Conservation (phyloP, 1,140 invertebrate species). For the Grapholita molesta region DNA sequence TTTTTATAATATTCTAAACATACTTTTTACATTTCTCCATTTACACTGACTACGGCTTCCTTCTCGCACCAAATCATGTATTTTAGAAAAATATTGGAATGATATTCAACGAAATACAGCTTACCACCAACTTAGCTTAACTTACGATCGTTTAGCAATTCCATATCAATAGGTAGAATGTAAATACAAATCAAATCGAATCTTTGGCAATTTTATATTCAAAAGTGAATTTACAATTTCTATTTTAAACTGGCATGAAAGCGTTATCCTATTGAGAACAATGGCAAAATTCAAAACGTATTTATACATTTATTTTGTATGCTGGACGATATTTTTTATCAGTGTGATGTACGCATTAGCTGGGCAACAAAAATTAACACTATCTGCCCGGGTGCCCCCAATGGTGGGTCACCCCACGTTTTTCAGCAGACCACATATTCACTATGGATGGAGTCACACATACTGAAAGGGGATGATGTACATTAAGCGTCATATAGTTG, state of each 20-base stretch:
- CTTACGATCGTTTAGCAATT: conserved; percentile 37
- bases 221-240: conserved; percentile 77
- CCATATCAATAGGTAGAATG: conserved; percentile 30
- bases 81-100: conserved; percentile 74
- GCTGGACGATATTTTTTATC: conserved; percentile 24
- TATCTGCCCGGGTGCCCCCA: no score
- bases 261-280: conserved; percentile 66
- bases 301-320: conserved; percentile 43
- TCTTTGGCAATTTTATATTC: conserved; percentile 76
- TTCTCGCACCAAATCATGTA: conserved; percentile 56
- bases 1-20: conserved; percentile 69
- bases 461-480: no score
- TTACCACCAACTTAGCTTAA: conserved; percentile 31
- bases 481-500: no score
- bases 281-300: conserved; percentile 65
- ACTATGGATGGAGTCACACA: no score
- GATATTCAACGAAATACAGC: conserved; percentile 43
- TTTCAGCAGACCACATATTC: no score
- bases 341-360: conserved; percentile 21
- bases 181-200: conserved; percentile 56
- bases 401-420: no score
- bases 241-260: conserved; percentile 52
- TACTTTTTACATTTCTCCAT: conserved; percentile 71
- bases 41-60: conserved; percentile 61
- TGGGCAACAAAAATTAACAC: no score